Percentiles rank a stretch among this genome's conserved stretches.
Evolutionary conservation across 2,113 vertebrate species (phyloP).

Genomic region (Tyto alba): DNA sequence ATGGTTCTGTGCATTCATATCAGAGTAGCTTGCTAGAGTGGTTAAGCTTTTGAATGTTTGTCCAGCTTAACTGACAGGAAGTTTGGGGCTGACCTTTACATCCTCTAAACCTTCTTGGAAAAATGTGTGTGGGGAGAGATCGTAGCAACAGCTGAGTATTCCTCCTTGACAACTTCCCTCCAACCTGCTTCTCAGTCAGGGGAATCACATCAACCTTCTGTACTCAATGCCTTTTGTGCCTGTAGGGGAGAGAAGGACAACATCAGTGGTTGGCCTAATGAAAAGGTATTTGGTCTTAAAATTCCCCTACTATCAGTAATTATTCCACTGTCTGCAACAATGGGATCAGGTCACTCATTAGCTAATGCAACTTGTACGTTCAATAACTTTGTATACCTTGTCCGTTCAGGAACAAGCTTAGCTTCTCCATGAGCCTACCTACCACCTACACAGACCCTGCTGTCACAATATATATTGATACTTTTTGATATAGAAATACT

Average conservation of each 20-base stretch:
- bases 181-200: not conserved
- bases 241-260: not conserved
- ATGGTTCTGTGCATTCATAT: not conserved
- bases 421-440: not conserved
- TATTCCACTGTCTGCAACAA: not conserved
- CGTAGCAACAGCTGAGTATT: not conserved
- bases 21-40: not conserved
- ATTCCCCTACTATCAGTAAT: not conserved
- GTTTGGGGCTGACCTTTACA: not conserved
- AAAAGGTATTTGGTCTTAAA: not conserved
- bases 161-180: not conserved
- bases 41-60: not conserved
- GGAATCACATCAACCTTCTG: not conserved
- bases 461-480: not conserved
- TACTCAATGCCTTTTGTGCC: not conserved
- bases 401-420: not conserved
- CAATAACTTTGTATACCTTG: not conserved
- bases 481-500: not conserved
- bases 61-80: not conserved
- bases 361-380: not conserved
- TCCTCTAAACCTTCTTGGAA: not conserved
- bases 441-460: not conserved
- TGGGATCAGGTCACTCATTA: not conserved
- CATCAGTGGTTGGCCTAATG: not conserved
- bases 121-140: fast-evolving